Evolutionary conservation across 2,797 vertebrate species (phyloP).

Genomic region (Meda fulgida): DNA sequence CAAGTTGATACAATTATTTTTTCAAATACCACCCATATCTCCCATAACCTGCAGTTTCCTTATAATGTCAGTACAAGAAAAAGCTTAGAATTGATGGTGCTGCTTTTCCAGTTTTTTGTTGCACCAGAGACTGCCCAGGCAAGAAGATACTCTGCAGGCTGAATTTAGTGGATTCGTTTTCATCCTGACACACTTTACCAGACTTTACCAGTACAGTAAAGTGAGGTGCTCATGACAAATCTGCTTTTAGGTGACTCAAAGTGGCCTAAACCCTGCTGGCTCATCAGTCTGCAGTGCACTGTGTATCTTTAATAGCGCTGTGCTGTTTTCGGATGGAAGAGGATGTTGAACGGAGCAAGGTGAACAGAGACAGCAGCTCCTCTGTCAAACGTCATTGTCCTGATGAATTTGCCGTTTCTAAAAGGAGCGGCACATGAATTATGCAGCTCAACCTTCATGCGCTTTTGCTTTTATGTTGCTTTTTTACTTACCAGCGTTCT

Average conservation of each 20-base stretch:
- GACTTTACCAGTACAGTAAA: slow-evolving; percentile 34
- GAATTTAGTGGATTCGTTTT: background rate
- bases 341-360: slow-evolving; percentile 56
- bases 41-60: background rate
- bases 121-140: no score
- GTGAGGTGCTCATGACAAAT: slow-evolving; percentile 33
- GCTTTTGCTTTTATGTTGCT: slow-evolving; percentile 54
- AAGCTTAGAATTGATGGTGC: background rate
- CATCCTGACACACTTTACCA: slow-evolving; percentile 26
- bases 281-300: slow-evolving; percentile 37
- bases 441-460: slow-evolving; percentile 81
- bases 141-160: background rate
- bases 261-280: background rate
- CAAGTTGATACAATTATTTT: background rate
- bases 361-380: slow-evolving; percentile 55
- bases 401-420: slow-evolving; percentile 84
- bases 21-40: slow-evolving; percentile 16
- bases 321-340: slow-evolving; percentile 32
- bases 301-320: slow-evolving; percentile 22
- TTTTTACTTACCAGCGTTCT: background rate
- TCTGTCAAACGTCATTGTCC: slow-evolving; percentile 77
- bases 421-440: slow-evolving; percentile 84
- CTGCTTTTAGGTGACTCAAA: slow-evolving; percentile 52
- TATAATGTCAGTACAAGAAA: slow-evolving; percentile 23
- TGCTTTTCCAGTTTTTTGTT: background rate